Evolutionary conservation across 2,113 vertebrate genomes (phyloP).

Genomic region (Pomatorhinus ruficollis): DNA sequence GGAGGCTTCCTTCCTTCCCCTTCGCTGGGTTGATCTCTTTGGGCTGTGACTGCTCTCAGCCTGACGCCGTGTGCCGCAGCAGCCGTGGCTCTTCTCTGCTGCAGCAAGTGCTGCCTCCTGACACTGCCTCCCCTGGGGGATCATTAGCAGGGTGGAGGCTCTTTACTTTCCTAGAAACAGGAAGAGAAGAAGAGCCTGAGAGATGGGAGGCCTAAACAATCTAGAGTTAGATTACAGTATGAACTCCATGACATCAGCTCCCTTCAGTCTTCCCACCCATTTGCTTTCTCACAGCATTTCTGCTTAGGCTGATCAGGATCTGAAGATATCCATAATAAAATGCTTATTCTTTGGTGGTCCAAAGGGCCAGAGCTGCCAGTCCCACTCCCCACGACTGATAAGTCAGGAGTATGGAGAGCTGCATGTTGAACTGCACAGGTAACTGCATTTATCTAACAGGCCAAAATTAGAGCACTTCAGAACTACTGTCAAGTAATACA

Average conservation of each 20-base stretch:
- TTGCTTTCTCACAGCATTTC: slow-evolving; percentile 8
- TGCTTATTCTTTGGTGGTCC: neutral
- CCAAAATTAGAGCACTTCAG: neutral
- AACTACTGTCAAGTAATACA: neutral
- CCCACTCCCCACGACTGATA: neutral
- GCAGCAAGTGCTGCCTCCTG: slow-evolving; percentile 50
- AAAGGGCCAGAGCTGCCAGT: neutral
- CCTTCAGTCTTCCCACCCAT: slow-evolving; percentile 36
- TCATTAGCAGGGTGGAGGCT: slow-evolving; percentile 57
- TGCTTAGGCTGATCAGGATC: neutral
- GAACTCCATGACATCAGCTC: slow-evolving; percentile 38
- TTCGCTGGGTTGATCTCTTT: neutral
- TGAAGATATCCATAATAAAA: neutral
- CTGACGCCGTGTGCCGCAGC: neutral
- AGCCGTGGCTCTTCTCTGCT: slow-evolving; percentile 11
- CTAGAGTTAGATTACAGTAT: slow-evolving; percentile 19
- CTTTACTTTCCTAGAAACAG: slow-evolving; percentile 62
- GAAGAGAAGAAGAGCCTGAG: slow-evolving; percentile 46
- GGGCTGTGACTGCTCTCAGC: neutral
- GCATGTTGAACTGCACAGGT: neutral
- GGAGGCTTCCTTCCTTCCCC: neutral
- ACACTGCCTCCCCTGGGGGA: slow-evolving; percentile 3
- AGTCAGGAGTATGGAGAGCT: neutral
- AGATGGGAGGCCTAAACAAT: slow-evolving; percentile 38
- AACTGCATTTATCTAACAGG: neutral